A percentile compares a stretch with the other conserved stretches of the same genome.
Evolutionary conservation across 1,140 invertebrate species (phyloP).

Genomic region (Pachyrhynchus sulphureomaculatus): DNA sequence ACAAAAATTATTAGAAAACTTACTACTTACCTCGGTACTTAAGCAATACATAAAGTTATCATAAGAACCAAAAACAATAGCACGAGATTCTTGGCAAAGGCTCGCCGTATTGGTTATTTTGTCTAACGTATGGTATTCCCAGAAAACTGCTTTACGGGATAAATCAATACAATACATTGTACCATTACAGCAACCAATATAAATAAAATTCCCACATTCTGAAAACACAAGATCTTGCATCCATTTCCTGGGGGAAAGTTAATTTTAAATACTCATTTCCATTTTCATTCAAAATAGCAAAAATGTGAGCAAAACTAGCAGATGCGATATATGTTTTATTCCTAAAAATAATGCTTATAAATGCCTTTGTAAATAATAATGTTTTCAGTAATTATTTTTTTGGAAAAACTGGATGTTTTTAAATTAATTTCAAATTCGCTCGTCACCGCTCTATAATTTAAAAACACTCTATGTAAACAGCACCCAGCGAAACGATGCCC

Average conservation of each 20-base stretch:
- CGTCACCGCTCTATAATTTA: too few relatives aligned
- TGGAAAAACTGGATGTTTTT: too few relatives aligned
- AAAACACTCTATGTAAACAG: too few relatives aligned
- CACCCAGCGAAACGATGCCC: too few relatives aligned
- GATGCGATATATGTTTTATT: slow-evolving; percentile 9
- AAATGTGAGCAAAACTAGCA: slow-evolving; percentile 22
- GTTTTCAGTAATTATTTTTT: too few relatives aligned
- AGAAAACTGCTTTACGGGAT: slow-evolving; percentile 1
- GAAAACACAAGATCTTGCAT: slow-evolving; percentile 19
- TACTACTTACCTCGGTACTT: background rate
- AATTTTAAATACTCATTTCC: slow-evolving; percentile 3
- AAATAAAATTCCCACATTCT: slow-evolving; percentile 4
- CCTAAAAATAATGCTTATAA: slow-evolving; percentile 4
- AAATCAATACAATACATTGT: slow-evolving; percentile 22
- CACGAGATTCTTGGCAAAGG: background rate
- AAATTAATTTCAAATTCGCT: too few relatives aligned
- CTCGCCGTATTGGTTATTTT: slow-evolving; percentile 6
- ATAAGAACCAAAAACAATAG: slow-evolving; percentile 20
- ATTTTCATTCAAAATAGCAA: slow-evolving; percentile 10
- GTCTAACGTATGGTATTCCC: slow-evolving; percentile 10
- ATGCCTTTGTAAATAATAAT: background rate
- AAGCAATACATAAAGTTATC: slow-evolving; percentile 8
- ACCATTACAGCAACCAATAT: slow-evolving; percentile 15
- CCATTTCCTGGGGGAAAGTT: slow-evolving; percentile 2
- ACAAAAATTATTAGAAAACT: background rate